These are phyloP conservation scores for Liparis tanakae DNA, from an alignment of 2,797 vertebrate species.

Conservation along the genomic window DNA sequence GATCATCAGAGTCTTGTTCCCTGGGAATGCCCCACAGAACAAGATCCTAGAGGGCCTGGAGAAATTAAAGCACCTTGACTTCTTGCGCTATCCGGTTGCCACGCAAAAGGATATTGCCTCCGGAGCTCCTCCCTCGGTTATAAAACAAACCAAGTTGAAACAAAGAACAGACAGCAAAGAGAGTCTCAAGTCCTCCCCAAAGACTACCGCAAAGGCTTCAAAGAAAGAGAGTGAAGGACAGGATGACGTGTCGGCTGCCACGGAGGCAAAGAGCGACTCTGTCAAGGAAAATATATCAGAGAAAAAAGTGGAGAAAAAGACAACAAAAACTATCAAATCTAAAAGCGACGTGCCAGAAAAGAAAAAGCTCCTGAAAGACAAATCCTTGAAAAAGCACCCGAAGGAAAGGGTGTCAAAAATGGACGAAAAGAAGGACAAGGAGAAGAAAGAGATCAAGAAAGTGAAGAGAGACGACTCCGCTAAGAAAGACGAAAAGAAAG, in stretches of 20 bases:
- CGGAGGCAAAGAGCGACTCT: constrained; percentile 87
- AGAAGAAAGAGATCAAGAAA: constrained; percentile 96
- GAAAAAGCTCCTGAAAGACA: constrained; percentile 93
- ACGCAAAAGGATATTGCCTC: constrained; percentile 93
- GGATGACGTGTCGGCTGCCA: constrained; percentile 81
- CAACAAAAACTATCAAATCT: constrained; percentile 84
- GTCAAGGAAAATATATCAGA: constrained; percentile 89
- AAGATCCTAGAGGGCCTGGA: constrained; percentile 98
- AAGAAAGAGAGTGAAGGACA: constrained; percentile 89
- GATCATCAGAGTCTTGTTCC: constrained; percentile 96
- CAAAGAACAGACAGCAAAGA: constrained; percentile 98
- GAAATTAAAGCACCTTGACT: constrained; percentile 96
- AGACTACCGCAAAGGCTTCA: constrained; percentile 84
- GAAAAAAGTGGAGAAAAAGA: constrained; percentile 87
- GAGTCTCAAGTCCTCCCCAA: constrained; percentile 93
- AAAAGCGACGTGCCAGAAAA: constrained; percentile 92
- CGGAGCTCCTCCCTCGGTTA: constrained; percentile 85
- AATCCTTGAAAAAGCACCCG: constrained; percentile 90
- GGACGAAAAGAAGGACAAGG: constrained; percentile 98
- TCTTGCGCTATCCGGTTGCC: constrained; percentile 93
- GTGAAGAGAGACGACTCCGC: constrained; percentile 91
- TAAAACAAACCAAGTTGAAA: constrained; percentile 96
- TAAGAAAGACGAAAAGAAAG: constrained; percentile 95
- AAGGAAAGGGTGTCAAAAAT: constrained; percentile 94
- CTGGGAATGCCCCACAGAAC: constrained; percentile 98